phyloP scores from a whole-genome alignment of 2,797 vertebrate species.

The Onychomys leucogaster region DNA sequence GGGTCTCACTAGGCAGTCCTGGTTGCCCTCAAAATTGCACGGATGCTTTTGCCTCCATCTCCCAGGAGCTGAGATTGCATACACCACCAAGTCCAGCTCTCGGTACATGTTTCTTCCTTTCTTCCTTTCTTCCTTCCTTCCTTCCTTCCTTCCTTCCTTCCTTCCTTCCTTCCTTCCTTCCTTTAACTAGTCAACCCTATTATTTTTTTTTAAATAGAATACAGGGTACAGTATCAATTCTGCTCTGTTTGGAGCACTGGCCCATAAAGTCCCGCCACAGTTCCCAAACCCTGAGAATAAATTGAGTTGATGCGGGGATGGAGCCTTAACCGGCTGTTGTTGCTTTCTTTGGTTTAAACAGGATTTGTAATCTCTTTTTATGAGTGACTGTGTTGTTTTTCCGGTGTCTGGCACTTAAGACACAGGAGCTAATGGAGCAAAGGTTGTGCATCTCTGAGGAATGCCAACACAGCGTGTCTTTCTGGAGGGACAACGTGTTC shows the following conservation, averaged over 20 bases:
- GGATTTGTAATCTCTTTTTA: neutral
- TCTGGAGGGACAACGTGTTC: constrained; percentile 51
- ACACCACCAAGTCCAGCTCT: neutral
- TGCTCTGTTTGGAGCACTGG: neutral
- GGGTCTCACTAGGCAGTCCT: neutral
- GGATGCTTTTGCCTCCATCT: neutral
- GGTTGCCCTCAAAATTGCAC: neutral
- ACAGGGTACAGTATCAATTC: neutral
- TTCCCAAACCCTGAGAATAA: neutral
- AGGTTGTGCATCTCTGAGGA: neutral
- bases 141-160: neutral
- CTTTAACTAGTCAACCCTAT: neutral
- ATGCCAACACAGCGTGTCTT: neutral
- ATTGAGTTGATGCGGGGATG: neutral
- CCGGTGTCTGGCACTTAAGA: constrained; percentile 39
- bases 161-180: neutral
- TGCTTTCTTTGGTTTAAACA: constrained; percentile 56
- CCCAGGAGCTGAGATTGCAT: neutral
- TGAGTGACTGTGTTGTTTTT: constrained; percentile 59
- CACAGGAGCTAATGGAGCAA: neutral
- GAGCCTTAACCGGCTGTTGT: neutral
- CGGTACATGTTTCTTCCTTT: neutral
- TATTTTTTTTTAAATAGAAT: neutral
- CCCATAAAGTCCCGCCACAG: neutral
- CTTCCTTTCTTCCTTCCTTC: neutral